These are phyloP conservation scores for Drosophila pruinosa DNA, from an alignment of 1,140 invertebrate species.

Conservation along the genomic window DNA sequence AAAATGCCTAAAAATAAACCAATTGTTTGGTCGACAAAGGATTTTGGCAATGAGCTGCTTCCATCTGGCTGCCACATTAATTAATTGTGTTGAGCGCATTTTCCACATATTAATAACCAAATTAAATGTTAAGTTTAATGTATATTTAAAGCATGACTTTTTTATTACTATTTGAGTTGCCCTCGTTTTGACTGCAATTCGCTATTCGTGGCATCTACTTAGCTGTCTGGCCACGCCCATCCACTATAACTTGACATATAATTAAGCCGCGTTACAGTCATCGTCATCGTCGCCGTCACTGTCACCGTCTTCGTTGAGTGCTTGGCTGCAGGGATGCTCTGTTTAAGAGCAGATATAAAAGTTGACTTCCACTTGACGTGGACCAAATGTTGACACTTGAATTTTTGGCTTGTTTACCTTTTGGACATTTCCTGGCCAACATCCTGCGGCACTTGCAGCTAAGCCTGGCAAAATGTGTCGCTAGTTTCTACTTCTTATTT, in stretches of 20 bases:
- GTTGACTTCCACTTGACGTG: constrained; percentile 29
- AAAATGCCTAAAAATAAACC: background rate
- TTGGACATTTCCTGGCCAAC: constrained; percentile 47
- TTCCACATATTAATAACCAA: background rate
- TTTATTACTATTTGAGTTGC: background rate
- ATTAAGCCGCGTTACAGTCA: constrained; percentile 24
- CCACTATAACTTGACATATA: constrained; percentile 39
- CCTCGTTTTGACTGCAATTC: constrained; percentile 16
- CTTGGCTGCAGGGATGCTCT: background rate
- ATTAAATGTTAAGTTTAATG: background rate
- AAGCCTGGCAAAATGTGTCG: background rate
- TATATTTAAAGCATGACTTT: background rate
- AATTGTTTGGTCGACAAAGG: constrained; percentile 1
- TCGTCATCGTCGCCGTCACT: background rate
- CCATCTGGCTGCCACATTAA: background rate
- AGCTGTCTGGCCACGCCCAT: constrained; percentile 19
- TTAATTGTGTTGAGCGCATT: background rate
- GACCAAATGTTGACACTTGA: constrained; percentile 43
- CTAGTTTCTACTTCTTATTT: background rate
- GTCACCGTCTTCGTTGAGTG: background rate
- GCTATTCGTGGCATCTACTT: constrained; percentile 10
- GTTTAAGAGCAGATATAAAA: constrained; percentile 35
- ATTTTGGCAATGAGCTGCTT: background rate
- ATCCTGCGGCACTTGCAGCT: constrained; percentile 31
- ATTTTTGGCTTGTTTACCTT: constrained; percentile 39